phyloP scores from a whole-genome alignment of 2,113 vertebrate genomes.

The Stomatorhinus ivindoensis region DNA sequence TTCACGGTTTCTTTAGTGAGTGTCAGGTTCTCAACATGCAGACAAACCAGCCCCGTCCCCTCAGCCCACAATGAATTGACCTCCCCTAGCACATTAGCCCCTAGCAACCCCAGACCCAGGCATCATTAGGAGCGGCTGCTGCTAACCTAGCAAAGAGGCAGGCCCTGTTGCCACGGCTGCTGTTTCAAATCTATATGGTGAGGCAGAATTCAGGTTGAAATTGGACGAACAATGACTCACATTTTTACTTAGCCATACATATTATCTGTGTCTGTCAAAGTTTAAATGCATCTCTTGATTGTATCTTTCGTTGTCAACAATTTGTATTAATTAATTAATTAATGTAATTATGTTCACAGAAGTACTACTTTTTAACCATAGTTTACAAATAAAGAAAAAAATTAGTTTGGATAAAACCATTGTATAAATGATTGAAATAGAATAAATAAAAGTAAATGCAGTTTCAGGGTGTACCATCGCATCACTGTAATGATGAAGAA shows the following conservation, averaged over 20 bases:
- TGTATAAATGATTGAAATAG: not conserved
- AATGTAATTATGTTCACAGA: not conserved
- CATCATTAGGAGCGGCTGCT: conserved; percentile 20
- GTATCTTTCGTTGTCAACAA: not conserved
- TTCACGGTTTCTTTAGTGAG: not conserved
- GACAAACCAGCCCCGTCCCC: not conserved
- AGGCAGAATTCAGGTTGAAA: not conserved
- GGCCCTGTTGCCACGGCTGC: conserved; percentile 64
- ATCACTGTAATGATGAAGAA: not conserved
- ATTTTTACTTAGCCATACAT: not conserved
- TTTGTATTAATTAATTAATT: not conserved
- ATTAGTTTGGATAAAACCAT: not conserved
- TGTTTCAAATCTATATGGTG: conserved; percentile 46
- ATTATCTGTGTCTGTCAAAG: not conserved
- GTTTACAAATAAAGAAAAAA: not conserved
- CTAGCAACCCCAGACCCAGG: not conserved
- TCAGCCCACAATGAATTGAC: not conserved
- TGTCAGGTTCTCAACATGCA: not conserved
- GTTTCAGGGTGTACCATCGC: not conserved
- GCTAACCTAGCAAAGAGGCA: conserved; percentile 18
- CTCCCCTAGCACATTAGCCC: not conserved
- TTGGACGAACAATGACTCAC: not conserved
- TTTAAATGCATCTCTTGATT: not conserved
- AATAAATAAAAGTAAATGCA: not conserved
- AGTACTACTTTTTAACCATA: not conserved